A percentile compares a stretch with the other conserved stretches of the same genome.
Evolutionary conservation across 2,888 invertebrate species (phyloP).

Genomic region (Drosophila borborema): DNA sequence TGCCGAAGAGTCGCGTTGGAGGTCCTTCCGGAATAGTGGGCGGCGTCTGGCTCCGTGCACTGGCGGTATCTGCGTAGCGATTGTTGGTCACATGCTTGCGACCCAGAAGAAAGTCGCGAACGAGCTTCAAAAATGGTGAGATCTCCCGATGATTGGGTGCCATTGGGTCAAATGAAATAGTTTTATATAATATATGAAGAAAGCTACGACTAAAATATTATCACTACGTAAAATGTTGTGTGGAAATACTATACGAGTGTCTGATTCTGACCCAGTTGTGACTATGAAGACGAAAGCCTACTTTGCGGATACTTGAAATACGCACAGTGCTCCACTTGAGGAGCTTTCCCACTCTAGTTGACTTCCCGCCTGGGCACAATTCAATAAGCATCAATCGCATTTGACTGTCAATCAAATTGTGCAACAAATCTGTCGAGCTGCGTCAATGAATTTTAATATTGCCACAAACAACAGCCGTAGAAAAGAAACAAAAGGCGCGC

Average conservation of each 20-base stretch:
- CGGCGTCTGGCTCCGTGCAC: slow-evolving; percentile 21
- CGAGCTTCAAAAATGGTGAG: slow-evolving; percentile 48
- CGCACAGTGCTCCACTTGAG: neutral
- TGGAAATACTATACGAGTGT: neutral
- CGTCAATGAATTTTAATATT: slow-evolving; percentile 74
- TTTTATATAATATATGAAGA: neutral
- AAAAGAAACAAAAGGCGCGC: slow-evolving; percentile 38
- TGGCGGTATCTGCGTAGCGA: slow-evolving; percentile 43
- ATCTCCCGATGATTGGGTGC: slow-evolving; percentile 56
- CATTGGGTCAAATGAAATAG: slow-evolving; percentile 31
- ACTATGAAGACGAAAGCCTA: neutral
- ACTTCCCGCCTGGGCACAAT: slow-evolving; percentile 40
- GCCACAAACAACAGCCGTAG: slow-evolving; percentile 33
- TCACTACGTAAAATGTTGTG: neutral
- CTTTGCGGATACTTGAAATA: neutral
- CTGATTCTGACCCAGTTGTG: neutral
- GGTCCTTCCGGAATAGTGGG: slow-evolving; percentile 7
- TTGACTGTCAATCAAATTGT: slow-evolving; percentile 69
- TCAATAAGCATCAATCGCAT: slow-evolving; percentile 76
- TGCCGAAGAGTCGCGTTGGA: slow-evolving; percentile 8
- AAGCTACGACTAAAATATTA: slow-evolving; percentile 2
- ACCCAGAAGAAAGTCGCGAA: slow-evolving; percentile 63
- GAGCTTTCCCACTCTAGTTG: neutral
- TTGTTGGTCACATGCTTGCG: slow-evolving; percentile 48
- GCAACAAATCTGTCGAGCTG: slow-evolving; percentile 48